Base-by-base conservation (phyloP, 2,797 vertebrate species). In the Gadopsis bispinosus region DNA sequence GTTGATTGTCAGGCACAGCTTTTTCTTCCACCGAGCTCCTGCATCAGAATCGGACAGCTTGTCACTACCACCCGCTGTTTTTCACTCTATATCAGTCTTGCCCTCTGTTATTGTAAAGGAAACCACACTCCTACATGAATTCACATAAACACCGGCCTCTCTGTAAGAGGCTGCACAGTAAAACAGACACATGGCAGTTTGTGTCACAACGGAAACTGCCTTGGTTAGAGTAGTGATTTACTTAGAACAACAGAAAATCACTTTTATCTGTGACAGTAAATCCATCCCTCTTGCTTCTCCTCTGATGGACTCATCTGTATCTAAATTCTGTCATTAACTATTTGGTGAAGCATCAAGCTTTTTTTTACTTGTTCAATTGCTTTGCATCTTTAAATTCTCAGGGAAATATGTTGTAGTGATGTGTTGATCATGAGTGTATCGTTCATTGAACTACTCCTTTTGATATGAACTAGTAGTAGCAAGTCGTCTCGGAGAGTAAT, bases 31-130 rank as follows among this genome's bases (percentile, higher is more conserved):
- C 45, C 26, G 4, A 64, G 61, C 60, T 66, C 48, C 64, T 54
- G 60, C 68, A 61, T 67, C 51, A 54, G 39, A 54, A 59, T 63
- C 17, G 5, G 73, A 79, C 82, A 75, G 84, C 79, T 83, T 89
- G 83, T 88, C 77, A 73, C 63, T 47, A 65, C 73, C 83, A 74
- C 75, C 77, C 13, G 60, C 59, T 4, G 29, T 88, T 91, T 75
- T 80, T 88, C 87, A 83, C 47, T 55, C 58, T 64, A 65, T 39
- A 39, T 80, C 62, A 33, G 62, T 58, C 83, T 58, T 70, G 66
- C 55, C 70, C 64, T 71, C 19, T 58, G 75, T 73, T 79, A 63
- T 88, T 73, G 66, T 81, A 85, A 84, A 86, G 80, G 60, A 86
- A 78, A 78, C 66, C 64, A 68, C 79, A 70, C 72, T 74, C 73